Base-by-base conservation (phyloP, 2,888 invertebrate species). In the Scaptomyza reducta region DNA sequence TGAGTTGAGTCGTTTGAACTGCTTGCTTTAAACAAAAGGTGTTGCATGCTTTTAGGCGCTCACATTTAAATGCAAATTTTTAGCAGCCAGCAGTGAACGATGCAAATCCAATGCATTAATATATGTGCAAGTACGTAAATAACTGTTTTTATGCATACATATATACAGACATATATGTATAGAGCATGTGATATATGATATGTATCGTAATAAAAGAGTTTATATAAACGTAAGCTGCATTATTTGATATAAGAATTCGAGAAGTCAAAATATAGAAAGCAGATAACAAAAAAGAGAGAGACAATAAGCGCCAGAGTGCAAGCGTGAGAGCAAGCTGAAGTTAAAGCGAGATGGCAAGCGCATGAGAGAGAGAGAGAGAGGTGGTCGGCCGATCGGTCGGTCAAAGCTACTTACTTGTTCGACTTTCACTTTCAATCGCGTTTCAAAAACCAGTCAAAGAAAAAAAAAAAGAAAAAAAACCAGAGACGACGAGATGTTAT, bases 381-480 rank as follows among this genome's bases (percentile, higher is more conserved):
- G 38, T 50, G 56, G 55, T 13, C 35, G 45, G 45, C 31, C 42
- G 35, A n/a, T 18, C 29, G 40, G 40, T 35, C 31, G 76, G 56
- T 49, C 35, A 33, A 22, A 22, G 22, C 22, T 22, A 22, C 22
- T 22, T 22, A 22, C 22, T 22, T 22, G 22, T 22, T 22, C 22
- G 22, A 9, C 84, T 84, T 84, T 84, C 84, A 84, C 84, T 84
- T 87, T 84, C 84, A 80, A 87, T 88, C 84, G 88, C 86, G 74
- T 79, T 86, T 85, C 57, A 55, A 74, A 80, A 83, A 83, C 80
- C 70, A 65, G 87, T 79, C 69, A 78, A 56, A 58, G 61, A 47
- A 50, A 60, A 14, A 27, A 35, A 14, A 11, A 25, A 16, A n/a
- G 10, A 41, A 27, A 18, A 22, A 11, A 13, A 14, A 31, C 9